A percentile compares a stretch with the other conserved stretches of the same genome.
Evolutionary conservation across 2,888 invertebrate species (phyloP).

Genomic region (Colletes collaris): DNA sequence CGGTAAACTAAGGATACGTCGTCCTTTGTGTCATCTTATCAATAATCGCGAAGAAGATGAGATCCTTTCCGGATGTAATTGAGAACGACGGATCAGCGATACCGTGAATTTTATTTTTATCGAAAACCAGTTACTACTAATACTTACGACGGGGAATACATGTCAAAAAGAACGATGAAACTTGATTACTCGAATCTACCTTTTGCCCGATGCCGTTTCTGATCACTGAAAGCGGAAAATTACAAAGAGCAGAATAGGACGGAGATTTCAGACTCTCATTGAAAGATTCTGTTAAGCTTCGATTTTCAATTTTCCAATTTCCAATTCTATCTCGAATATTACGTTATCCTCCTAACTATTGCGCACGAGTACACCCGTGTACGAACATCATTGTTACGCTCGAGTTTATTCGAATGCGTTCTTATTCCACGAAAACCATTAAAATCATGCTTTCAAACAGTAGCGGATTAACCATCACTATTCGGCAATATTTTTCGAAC

Average conservation of each 20-base stretch:
- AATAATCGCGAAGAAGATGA: constrained; percentile 26
- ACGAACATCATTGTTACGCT: no score
- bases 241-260: not conserved
- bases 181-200: constrained; percentile 20
- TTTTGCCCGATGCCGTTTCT: not conserved
- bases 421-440: no score
- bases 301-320: constrained; percentile 29
- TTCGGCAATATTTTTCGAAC: no score
- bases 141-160: not conserved
- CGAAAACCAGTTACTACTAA: constrained; percentile 7
- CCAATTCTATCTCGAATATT: constrained; percentile 6
- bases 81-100: constrained; percentile 27
- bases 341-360: not conserved
- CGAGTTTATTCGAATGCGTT: no score
- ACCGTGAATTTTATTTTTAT: constrained; percentile 25
- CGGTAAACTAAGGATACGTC: constrained; percentile 6
- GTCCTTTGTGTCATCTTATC: constrained; percentile 8
- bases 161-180: not conserved
- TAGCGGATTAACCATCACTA: no score
- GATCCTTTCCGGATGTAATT: constrained; percentile 11
- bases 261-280: not conserved
- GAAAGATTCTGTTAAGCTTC: constrained; percentile 1
- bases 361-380: no score
- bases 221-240: constrained; percentile 7
- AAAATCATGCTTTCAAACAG: no score